Conservation (phyloP, 2,888 invertebrate genomes). For the Syrista parreyssii region DNA sequence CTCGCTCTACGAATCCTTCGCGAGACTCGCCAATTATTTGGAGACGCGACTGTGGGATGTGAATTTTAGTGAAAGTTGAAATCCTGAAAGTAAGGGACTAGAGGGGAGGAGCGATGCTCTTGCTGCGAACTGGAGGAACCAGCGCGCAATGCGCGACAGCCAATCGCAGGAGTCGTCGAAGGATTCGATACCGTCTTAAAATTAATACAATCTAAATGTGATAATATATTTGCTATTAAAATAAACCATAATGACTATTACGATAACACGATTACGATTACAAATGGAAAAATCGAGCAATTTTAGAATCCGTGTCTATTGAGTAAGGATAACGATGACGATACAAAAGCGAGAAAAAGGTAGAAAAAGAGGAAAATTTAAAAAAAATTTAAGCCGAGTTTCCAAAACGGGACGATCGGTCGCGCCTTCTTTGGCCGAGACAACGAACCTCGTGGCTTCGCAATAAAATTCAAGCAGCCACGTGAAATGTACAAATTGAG, state of each 20-base stretch:
- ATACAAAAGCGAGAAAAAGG: no score
- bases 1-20: slow-evolving; percentile 32
- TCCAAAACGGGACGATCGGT: slow-evolving; percentile 20
- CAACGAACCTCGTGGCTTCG: no score
- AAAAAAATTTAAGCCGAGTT: neutral
- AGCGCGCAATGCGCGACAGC: no score
- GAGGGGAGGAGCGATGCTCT: no score
- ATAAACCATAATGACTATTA: slow-evolving; percentile 47
- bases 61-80: no score
- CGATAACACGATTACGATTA: slow-evolving; percentile 25
- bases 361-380: neutral
- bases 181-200: slow-evolving; percentile 48
- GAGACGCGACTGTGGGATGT: slow-evolving; percentile 5
- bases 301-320: slow-evolving; percentile 31
- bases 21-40: slow-evolving; percentile 23
- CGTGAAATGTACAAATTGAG: no score
- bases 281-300: slow-evolving; percentile 27
- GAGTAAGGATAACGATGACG: neutral
- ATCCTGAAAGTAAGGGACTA: no score
- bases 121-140: no score
- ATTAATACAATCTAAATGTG: slow-evolving; percentile 67
- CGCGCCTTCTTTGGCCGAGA: no score
- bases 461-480: no score
- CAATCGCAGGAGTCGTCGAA: slow-evolving; percentile 29
- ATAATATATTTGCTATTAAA: slow-evolving; percentile 65